Conservation (phyloP, 2,797 vertebrate genomes). For the Ammospiza maritima region DNA sequence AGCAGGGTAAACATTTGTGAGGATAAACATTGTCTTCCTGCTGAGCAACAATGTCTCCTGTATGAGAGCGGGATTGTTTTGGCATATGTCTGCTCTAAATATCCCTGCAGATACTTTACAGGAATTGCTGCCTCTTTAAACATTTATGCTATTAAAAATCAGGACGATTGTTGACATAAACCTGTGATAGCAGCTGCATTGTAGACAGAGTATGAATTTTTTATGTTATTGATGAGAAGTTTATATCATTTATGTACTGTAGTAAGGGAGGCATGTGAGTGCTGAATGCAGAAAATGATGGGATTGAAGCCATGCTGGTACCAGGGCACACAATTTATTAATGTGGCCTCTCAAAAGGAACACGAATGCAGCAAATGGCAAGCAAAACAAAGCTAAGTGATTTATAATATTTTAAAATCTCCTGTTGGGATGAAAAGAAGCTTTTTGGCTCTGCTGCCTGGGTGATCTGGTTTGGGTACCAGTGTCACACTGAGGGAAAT, state of each 20-base stretch:
- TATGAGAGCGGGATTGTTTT: conserved; percentile 35
- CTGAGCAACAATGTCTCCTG: conserved; percentile 66
- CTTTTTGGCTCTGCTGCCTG: neutral
- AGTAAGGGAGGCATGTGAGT: conserved; percentile 43
- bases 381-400: conserved; percentile 18
- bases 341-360: neutral
- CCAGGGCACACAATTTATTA: conserved; percentile 16
- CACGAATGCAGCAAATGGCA: neutral
- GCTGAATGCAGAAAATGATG: conserved; percentile 44
- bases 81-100: conserved; percentile 54
- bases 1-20: conserved; percentile 22
- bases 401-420: neutral
- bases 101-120: conserved; percentile 65
- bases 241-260: conserved; percentile 70
- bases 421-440: neutral
- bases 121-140: conserved; percentile 73
- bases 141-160: conserved; percentile 75
- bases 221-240: conserved; percentile 74
- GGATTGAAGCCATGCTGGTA: conserved; percentile 1
- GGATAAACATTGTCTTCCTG: conserved; percentile 65
- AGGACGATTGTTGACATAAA: conserved; percentile 71
- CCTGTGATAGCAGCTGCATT: conserved; percentile 69
- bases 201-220: conserved; percentile 72
- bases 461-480: neutral
- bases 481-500: neutral